Evolutionary conservation across 2,888 invertebrate genomes (phyloP), one percentile per base, ranked within the genome.

Genomic region (Caenorhabditis zanzibari): DNA sequence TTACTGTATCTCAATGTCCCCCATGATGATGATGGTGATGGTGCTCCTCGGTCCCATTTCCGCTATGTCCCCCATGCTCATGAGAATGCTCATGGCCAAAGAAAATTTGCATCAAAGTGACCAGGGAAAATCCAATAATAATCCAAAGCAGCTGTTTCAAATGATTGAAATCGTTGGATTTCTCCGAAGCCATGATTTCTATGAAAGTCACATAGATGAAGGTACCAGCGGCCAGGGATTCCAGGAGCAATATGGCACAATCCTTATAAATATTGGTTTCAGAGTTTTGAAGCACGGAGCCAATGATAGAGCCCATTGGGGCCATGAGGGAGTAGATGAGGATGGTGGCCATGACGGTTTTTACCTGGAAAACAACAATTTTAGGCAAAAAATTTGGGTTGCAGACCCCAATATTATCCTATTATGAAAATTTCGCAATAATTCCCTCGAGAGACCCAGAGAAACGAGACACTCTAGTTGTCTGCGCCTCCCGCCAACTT

Each of bases 271-370:
- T 80, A 12, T 84, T 84, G 16, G 88, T 89, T 47, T 83, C 79
- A 0, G 86, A 71, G 38, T 81, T 86, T 66, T 86, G 82, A 49
- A 86, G 75, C 7, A 73, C 26, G 2, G 86, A 82, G 7, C 90
- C 90, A 22, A 92, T 75, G 16, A 89, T 79, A 9, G 90, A 85
- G 12, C 95, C 95, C 74, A 95, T 88, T 0, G 95, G 95, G 10
- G 95, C 95, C 26, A 95, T 95, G 71, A 95, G 90, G 0, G 95
- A 95, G 86, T 94, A 93, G 28, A 93, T 79, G 2, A 93, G 32
- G 49, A 93, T 92, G 6, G 93, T 92, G 52, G 91, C 89, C 3
- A 94, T 76, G 2, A 90, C 88, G n/a, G 84, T 81, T 58, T 77
- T 84, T 9, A 73, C 66, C 88, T 88, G 73, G 24, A 81, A 79